Conservation (phyloP, 2,113 vertebrate species). For the Peromyscus californicus region DNA sequence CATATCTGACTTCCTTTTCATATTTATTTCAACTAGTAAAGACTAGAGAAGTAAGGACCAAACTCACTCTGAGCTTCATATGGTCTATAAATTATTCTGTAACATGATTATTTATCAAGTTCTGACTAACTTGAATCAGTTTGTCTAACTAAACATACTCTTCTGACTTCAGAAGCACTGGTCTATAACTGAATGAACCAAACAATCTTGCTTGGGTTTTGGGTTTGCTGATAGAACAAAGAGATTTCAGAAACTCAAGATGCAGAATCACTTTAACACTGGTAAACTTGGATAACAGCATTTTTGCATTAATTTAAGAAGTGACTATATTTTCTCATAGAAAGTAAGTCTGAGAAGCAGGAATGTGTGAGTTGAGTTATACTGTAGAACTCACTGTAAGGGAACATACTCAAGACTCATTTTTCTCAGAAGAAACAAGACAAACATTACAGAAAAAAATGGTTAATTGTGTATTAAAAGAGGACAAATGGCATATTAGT, state of each 20-base stretch:
- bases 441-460: not conserved
- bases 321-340: not conserved
- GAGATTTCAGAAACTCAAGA: not conserved
- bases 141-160: not conserved
- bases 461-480: not conserved
- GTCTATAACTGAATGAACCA: not conserved
- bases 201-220: not conserved
- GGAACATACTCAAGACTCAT: not conserved
- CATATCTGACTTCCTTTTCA: not conserved
- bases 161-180: not conserved
- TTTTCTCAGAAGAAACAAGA: not conserved
- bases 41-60: not conserved
- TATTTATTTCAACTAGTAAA: not conserved
- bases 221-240: not conserved
- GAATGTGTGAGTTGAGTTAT: not conserved
- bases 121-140: not conserved
- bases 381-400: not conserved
- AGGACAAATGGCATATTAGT: too few relatives aligned
- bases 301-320: slow-evolving; percentile 25
- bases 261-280: not conserved
- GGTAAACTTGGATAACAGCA: not conserved
- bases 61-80: slow-evolving; percentile 1
- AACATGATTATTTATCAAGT: slow-evolving; percentile 22
- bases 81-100: slow-evolving; percentile 17
- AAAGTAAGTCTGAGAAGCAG: not conserved